phyloP scores from a whole-genome alignment of 2,888 invertebrate species.

The Plagiodera versicolora region DNA sequence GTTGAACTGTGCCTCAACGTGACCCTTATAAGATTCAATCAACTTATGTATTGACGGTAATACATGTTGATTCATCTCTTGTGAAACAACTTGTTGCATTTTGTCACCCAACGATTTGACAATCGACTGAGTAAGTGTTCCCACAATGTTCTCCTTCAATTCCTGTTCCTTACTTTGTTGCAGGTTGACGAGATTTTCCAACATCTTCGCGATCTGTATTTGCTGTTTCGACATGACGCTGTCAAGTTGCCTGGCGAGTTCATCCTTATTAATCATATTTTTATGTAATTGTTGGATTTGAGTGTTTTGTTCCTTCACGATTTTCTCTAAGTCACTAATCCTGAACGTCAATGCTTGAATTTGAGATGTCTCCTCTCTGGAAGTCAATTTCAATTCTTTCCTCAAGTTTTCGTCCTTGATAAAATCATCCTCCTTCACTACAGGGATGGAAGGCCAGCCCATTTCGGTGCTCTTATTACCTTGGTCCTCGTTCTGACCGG shows the following conservation, averaged over 20 bases:
- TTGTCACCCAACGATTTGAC: slow-evolving; percentile 53
- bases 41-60: slow-evolving; percentile 65
- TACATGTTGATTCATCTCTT: slow-evolving; percentile 61
- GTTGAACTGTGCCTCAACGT: slow-evolving; percentile 73
- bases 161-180: slow-evolving; percentile 58
- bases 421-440: slow-evolving; percentile 39
- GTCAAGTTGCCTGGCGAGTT: slow-evolving; percentile 50
- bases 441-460: slow-evolving; percentile 42
- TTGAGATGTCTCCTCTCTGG: slow-evolving; percentile 38
- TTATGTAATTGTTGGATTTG: slow-evolving; percentile 47
- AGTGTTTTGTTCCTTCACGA: slow-evolving; percentile 48
- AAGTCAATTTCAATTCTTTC: slow-evolving; percentile 26
- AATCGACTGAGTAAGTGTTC: slow-evolving; percentile 59
- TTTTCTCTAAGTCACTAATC: slow-evolving; percentile 45
- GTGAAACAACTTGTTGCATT: slow-evolving; percentile 59
- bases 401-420: slow-evolving; percentile 36
- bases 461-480: slow-evolving; percentile 27
- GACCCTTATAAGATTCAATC: slow-evolving; percentile 73
- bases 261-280: slow-evolving; percentile 43
- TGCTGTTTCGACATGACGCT: slow-evolving; percentile 50
- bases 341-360: slow-evolving; percentile 46
- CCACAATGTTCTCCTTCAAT: slow-evolving; percentile 57
- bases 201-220: slow-evolving; percentile 49
- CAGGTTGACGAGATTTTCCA: slow-evolving; percentile 49
- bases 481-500: slow-evolving; percentile 26